Conservation (phyloP, 2,113 vertebrate species). For the Trogon melanurus region DNA sequence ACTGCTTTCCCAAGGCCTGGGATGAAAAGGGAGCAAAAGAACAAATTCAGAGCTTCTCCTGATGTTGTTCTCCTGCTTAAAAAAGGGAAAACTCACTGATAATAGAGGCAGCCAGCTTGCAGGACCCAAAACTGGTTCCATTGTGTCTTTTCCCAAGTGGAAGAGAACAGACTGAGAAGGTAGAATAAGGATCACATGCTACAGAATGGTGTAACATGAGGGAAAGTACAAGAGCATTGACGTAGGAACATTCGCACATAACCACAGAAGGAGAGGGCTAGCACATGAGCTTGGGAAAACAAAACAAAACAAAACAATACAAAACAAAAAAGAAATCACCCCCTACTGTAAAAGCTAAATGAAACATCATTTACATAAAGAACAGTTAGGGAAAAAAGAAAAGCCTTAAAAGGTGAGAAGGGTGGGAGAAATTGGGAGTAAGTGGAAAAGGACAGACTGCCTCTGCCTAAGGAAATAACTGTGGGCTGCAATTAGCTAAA, state of each 20-base stretch:
- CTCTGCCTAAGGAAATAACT: slow-evolving; percentile 6
- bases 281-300: background rate
- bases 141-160: background rate
- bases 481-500: slow-evolving; percentile 27
- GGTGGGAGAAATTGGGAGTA: background rate
- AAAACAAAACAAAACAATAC: background rate
- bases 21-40: background rate
- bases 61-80: background rate
- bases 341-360: slow-evolving; percentile 13
- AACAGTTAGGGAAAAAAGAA: background rate
- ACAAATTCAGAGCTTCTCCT: background rate
- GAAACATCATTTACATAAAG: background rate
- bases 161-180: background rate
- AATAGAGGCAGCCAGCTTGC: background rate
- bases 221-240: background rate
- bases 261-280: background rate
- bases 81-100: background rate
- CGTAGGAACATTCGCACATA: background rate
- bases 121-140: background rate
- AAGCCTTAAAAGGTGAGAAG: slow-evolving; percentile 17
- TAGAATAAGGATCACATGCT: background rate
- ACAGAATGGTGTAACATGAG: background rate
- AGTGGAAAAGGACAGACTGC: background rate
- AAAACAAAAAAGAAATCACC: background rate
- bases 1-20: background rate